A percentile compares a stretch with the other conserved stretches of the same genome.
These are phyloP conservation scores for Macrochelys suwanniensis DNA, from an alignment of 2,797 vertebrate genomes.

Conservation along the genomic window DNA sequence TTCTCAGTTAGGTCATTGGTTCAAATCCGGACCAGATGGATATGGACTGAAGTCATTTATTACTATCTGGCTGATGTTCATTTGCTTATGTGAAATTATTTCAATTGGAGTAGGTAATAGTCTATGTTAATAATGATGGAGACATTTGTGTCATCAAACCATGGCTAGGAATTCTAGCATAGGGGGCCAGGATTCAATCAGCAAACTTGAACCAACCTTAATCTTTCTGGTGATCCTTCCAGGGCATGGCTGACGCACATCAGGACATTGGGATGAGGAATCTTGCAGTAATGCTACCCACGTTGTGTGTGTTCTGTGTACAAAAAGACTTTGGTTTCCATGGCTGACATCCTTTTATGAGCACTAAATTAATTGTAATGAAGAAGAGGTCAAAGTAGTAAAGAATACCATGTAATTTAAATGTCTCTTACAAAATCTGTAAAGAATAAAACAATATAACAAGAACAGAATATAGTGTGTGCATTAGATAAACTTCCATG, in stretches of 20 bases:
- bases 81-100: not conserved
- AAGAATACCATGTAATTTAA: rapidly evolving
- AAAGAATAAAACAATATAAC: not conserved
- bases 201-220: not conserved
- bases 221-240: not conserved
- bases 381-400: not conserved
- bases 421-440: not conserved
- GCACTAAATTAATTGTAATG: not conserved
- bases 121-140: not conserved
- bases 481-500: not conserved
- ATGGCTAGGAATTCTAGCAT: not conserved
- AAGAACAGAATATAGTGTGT: rapidly evolving
- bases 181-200: rapidly evolving
- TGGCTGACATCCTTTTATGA: not conserved
- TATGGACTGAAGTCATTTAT: not conserved
- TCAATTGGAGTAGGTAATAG: not conserved
- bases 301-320: not conserved
- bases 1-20: not conserved
- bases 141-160: not conserved
- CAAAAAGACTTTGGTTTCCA: not conserved
- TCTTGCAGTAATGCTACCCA: rapidly evolving
- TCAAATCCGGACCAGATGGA: not conserved
- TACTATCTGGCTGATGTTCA: not conserved
- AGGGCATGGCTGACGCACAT: not conserved
- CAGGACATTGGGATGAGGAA: not conserved